Conservation (phyloP, 2,888 invertebrate species). For the Ellobium chinense region DNA sequence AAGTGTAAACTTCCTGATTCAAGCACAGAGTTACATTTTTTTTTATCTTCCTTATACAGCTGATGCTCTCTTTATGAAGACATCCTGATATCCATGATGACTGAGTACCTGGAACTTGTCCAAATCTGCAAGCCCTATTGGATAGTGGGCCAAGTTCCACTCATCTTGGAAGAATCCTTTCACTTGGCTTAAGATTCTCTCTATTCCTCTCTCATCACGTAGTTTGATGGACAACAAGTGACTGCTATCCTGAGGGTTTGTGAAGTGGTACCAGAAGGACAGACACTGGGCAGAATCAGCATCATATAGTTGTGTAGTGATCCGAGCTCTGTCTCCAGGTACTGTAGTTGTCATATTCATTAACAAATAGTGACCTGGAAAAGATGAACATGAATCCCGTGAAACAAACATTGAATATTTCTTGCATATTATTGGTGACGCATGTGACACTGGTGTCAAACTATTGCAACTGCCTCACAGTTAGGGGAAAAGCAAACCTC, state of each 20-base stretch:
- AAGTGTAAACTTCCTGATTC: no score
- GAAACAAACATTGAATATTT: no score
- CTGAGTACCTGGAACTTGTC: not conserved
- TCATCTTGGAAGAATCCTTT: conserved; percentile 1
- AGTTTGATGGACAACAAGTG: not conserved
- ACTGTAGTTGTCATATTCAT: not conserved
- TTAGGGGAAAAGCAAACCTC: no score
- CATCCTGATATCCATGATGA: not conserved
- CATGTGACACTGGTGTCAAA: no score
- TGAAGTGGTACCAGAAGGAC: conserved; percentile 27
- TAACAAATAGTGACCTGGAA: conserved; percentile 23
- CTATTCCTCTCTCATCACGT: conserved; percentile 29
- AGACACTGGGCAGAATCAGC: conserved; percentile 20
- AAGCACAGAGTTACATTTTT: no score
- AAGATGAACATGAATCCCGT: no score
- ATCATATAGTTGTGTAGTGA: conserved; percentile 15
- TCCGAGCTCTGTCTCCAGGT: not conserved
- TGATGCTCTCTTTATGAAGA: no score
- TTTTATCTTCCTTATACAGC: no score
- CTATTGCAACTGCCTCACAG: no score
- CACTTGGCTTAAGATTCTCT: not conserved
- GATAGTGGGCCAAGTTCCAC: conserved; percentile 7
- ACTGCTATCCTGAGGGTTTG: not conserved
- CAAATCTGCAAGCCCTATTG: not conserved
- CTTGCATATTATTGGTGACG: no score